Base-by-base conservation (phyloP, 2,888 invertebrate genomes). In the Platerodrilus igneus region DNA sequence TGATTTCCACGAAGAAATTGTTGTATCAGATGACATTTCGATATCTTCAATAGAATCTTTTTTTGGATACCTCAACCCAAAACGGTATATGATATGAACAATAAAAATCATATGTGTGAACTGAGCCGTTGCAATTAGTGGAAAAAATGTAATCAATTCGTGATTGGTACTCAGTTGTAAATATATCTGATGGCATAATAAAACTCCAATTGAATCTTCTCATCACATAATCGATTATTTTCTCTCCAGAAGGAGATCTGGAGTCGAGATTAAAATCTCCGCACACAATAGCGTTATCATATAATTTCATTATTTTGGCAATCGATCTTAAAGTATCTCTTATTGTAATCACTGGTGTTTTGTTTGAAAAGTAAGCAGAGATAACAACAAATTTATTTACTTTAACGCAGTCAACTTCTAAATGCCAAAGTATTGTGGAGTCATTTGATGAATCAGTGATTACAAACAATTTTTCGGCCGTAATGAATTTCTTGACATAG, bases 261-360 rank as follows among this genome's bases (percentile, higher is more conserved):
- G n/a, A n/a, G n/a, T n/a, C n/a, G n/a, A n/a, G n/a, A n/a, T 23
- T 23, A 23, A 23, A 7, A 23, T n/a, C 6, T 23, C 23, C 23
- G 8, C 10, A 23, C n/a, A 23, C 5, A n/a, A 23, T 23, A 6
- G 9, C 9, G 6, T 10, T 4, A 6, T 23, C n/a, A 7, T n/a
- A 6, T n/a, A n/a, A 4, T 6, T 7, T 9, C 6, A 10, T 23
- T 10, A 4, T 23, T 23, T 23, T 10, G 4, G 4, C 9, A 10
- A 23, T 23, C 4, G 4, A n/a, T 4, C 9, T 23, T 6, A 23
- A 23, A 9, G 9, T 10, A 23, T 23, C 9, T 23, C 9, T 4
- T 5, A 23, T 10, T 4, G 4, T 6, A 9, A 4, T 23, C 6
- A 5, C 6, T 23, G 23, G 23, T 4, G 9, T 10, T 9, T 23